A percentile compares a stretch with the other conserved stretches of the same genome.
Conservation (phyloP, 2,888 invertebrate species). For the Hirudinaria manillensis region DNA sequence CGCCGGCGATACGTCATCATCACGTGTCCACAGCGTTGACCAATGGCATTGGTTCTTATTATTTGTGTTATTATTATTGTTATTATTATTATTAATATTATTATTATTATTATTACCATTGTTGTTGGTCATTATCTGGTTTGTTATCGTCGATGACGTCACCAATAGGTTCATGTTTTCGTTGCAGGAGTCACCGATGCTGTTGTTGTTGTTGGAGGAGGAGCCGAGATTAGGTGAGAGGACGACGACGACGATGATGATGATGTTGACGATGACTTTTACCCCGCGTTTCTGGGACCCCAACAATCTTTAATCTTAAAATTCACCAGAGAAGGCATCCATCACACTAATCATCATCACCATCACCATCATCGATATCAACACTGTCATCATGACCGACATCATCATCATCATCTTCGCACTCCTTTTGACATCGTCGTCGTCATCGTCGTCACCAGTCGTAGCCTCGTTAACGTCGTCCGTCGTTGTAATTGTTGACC, state of each 20-base stretch:
- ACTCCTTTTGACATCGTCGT: too few relatives aligned
- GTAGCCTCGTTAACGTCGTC: not conserved
- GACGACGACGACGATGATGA: constrained; percentile 1
- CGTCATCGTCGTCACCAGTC: too few relatives aligned
- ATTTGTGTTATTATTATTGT: not conserved
- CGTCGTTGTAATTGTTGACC: not conserved
- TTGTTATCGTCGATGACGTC: not conserved
- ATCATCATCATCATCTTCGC: too few relatives aligned
- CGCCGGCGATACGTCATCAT: constrained; percentile 22
- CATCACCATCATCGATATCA: too few relatives aligned
- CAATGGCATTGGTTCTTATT: not conserved
- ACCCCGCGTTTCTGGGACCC: not conserved
- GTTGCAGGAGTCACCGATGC: not conserved
- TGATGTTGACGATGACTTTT: not conserved
- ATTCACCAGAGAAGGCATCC: not conserved
- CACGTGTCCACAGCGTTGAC: not conserved
- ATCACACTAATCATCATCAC: too few relatives aligned
- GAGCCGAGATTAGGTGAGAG: not conserved
- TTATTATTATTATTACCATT: not conserved
- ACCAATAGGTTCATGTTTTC: not conserved
- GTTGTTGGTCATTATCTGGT: not conserved
- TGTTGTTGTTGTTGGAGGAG: not conserved
- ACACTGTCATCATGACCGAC: too few relatives aligned
- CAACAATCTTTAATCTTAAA: not conserved
- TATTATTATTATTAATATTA: not conserved